A percentile compares a stretch with the other conserved stretches of the same genome.
Evolutionary conservation across 2,888 invertebrate genomes (phyloP).

Genomic region (Papilio demoleus): DNA sequence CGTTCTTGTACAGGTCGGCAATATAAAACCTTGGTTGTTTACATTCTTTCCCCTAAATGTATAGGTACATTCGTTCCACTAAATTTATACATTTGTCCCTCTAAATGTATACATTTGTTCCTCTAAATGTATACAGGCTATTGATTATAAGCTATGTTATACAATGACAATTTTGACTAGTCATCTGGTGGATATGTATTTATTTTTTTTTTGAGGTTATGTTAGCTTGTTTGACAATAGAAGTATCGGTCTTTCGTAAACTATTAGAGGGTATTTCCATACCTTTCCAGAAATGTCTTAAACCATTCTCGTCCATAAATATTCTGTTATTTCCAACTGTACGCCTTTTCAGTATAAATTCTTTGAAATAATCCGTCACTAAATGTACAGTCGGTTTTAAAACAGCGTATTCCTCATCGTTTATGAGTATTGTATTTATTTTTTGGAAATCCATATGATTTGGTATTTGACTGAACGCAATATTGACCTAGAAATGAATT

Average conservation of each 20-base stretch:
- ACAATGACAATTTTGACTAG: slow-evolving; percentile 57
- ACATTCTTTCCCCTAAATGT: no score
- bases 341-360: slow-evolving; percentile 54
- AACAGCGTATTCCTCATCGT: slow-evolving; percentile 62
- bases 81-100: no score
- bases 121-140: slow-evolving; percentile 49
- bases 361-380: slow-evolving; percentile 61
- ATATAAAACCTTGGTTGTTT: background rate
- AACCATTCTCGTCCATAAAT: slow-evolving; percentile 64
- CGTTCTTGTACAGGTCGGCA: no score
- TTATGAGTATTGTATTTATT: slow-evolving; percentile 56
- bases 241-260: slow-evolving; percentile 53
- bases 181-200: slow-evolving; percentile 71
- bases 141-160: slow-evolving; percentile 52
- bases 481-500: slow-evolving; percentile 16
- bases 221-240: background rate
- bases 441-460: slow-evolving; percentile 65
- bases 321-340: slow-evolving; percentile 50
- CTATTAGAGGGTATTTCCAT: slow-evolving; percentile 47
- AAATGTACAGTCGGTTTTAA: slow-evolving; percentile 60
- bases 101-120: no score
- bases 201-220: slow-evolving; percentile 39
- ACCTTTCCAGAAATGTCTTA: slow-evolving; percentile 66
- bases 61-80: no score
- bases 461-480: slow-evolving; percentile 48